Evolutionary conservation across 2,888 invertebrate species (phyloP), one percentile per base, ranked within the genome.

Genomic region (Nephrocerus scutellatus): DNA sequence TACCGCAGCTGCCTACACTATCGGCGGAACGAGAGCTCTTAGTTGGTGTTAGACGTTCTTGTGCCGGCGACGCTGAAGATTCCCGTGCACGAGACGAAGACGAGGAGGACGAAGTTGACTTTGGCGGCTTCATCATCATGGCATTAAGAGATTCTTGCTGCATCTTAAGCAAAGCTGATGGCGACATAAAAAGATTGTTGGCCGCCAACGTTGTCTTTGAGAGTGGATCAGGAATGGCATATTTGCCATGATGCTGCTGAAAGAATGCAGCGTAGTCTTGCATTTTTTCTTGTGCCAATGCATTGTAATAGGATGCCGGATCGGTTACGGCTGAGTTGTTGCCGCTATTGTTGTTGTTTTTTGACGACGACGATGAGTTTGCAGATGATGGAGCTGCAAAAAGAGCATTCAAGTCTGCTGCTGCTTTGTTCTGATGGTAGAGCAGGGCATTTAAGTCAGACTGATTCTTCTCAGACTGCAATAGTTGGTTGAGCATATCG

Each of bases 181-280:
- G 83, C 6, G 83, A 77, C 52, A 86, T 72, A 49, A 85, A 87
- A 74, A 86, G 81, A 57, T 84, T 86, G 54, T 82, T 82, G 2
- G 84, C 81, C 7, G 82, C 79, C 47, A 84, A 67, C 19, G 82
- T 82, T 9, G 82, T 77, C 56, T 84, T 82, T 0, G 83, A 79
- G 70, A 86, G 74, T 0, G 84, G 82, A 64, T 86, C 86, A 1
- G 84, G 81, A 50, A 82, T 77, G 5, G 63, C 59, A 41, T 62
- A 60, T 53, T 67, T 67, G 41, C 64, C 66, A 36, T 59, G 59
- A 33, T 58, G 64, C 47, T 62, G 75, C 69, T 48, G 76, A 57
- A 48, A 73, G 64, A 44, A 76, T 25, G 51, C 72, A 46, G 47
- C 71, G 62, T 57, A 73, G 63, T 47, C 76, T 70, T 43, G 75